Conservation (phyloP, 2,888 invertebrate genomes). For the Watsonalla binaria region DNA sequence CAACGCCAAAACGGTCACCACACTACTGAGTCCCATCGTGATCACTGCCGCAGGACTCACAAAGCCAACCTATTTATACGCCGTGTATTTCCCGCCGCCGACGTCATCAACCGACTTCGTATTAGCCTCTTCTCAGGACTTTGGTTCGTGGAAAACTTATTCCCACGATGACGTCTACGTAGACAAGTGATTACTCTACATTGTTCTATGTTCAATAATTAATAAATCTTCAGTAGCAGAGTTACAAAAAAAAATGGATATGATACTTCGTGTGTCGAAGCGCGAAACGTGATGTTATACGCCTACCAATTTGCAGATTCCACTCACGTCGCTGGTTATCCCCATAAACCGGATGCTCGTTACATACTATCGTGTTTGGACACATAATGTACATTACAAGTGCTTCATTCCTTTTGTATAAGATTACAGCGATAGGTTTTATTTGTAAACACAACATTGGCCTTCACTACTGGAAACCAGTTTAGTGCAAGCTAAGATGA, state of each 20-base stretch:
- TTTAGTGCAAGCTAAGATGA: conserved; percentile 9
- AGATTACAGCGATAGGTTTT: conserved; percentile 31
- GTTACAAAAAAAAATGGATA: neutral
- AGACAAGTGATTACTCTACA: conserved; percentile 9
- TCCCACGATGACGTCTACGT: conserved; percentile 53
- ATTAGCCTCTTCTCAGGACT: conserved; percentile 29
- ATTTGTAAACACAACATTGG: conserved; percentile 29
- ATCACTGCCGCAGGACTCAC: conserved; percentile 61
- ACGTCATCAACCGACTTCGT: conserved; percentile 45
- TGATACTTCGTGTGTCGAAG: conserved; percentile 7
- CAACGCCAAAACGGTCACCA: conserved; percentile 51
- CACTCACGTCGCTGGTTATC: conserved; percentile 58
- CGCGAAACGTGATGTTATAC: conserved; percentile 32
- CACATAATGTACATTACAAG: conserved; percentile 20
- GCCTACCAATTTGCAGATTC: conserved; percentile 48
- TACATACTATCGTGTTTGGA: conserved; percentile 24
- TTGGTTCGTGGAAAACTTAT: conserved; percentile 36
- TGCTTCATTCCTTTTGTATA: conserved; percentile 33
- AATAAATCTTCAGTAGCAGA: conserved; percentile 9
- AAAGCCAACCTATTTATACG: conserved; percentile 67
- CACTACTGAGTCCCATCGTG: conserved; percentile 61
- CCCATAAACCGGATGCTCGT: conserved; percentile 59
- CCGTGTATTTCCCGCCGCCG: conserved; percentile 45
- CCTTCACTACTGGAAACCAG: conserved; percentile 12
- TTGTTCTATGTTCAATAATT: conserved; percentile 18